Evolutionary conservation across 2,797 vertebrate species (phyloP).

Genomic region (Discoglossus pictus): DNA sequence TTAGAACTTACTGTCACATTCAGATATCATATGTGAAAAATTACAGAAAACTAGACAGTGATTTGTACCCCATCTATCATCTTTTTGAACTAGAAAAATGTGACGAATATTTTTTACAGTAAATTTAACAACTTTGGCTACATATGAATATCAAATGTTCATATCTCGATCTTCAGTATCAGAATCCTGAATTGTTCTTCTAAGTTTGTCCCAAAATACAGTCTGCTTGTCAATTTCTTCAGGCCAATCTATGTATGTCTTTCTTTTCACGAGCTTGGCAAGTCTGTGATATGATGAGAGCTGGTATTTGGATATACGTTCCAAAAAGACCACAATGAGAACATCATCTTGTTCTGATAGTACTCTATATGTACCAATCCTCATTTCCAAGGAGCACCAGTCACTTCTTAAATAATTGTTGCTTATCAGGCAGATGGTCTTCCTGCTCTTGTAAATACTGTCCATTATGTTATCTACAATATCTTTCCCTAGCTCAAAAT

Average conservation of each 20-base stretch:
- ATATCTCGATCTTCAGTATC: too few relatives aligned
- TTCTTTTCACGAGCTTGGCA: conserved; percentile 22
- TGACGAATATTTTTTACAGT: too few relatives aligned
- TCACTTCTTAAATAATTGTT: conserved; percentile 17
- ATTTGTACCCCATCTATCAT: too few relatives aligned
- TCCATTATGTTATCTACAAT: conserved; percentile 40
- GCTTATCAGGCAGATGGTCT: conserved; percentile 42
- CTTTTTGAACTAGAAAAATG: too few relatives aligned
- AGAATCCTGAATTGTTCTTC: background rate
- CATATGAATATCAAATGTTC: too few relatives aligned
- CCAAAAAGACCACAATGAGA: conserved; percentile 31
- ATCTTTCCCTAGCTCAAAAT: conserved; percentile 24
- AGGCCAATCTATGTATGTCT: conserved; percentile 40
- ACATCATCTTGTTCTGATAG: conserved; percentile 20
- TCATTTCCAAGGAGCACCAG: conserved; percentile 35
- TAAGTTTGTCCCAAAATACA: conserved; percentile 27
- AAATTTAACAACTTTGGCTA: too few relatives aligned
- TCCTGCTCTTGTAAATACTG: conserved; percentile 30
- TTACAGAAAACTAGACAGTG: too few relatives aligned
- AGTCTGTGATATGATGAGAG: conserved; percentile 33
- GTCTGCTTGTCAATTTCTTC: background rate
- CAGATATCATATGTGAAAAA: too few relatives aligned
- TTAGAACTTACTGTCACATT: too few relatives aligned
- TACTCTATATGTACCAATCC: conserved; percentile 9
- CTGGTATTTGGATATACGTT: conserved; percentile 14